These are phyloP conservation scores for Callaeas wilsoni DNA, from an alignment of 2,113 vertebrate genomes.

Conservation along the genomic window DNA sequence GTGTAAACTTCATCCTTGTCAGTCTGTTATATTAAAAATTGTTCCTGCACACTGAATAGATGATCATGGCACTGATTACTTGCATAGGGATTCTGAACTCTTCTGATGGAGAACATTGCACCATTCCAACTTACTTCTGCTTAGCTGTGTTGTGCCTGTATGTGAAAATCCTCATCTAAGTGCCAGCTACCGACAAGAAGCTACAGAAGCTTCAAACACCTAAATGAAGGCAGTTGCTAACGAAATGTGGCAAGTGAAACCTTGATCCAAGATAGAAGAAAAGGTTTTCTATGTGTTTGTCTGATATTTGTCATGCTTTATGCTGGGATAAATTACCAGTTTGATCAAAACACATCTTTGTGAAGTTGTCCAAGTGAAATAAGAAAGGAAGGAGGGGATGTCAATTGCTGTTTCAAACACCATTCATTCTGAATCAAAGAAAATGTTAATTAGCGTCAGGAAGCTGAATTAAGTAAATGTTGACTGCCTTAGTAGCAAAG, in stretches of 20 bases:
- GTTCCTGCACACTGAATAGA: neutral
- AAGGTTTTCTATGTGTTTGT: neutral
- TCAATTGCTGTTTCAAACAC: constrained; percentile 21
- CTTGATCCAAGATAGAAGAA: constrained; percentile 16
- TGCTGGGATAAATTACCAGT: neutral
- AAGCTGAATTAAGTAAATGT: constrained; percentile 54
- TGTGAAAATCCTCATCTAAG: neutral
- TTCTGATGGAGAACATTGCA: neutral
- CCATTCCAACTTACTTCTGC: neutral
- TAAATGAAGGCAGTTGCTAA: neutral
- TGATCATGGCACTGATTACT: neutral
- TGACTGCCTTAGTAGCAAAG: constrained; percentile 27
- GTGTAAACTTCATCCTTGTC: neutral
- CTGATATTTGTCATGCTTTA: neutral
- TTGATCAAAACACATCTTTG: constrained; percentile 13
- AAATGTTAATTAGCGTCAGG: constrained; percentile 38
- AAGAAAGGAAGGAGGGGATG: neutral
- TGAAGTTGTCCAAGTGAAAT: constrained; percentile 15
- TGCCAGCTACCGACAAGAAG: neutral
- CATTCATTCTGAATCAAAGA: constrained; percentile 25
- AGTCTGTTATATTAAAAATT: neutral
- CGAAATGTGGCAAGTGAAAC: neutral
- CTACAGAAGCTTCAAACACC: neutral
- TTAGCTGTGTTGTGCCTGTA: neutral
- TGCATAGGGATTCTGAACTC: neutral